Percentiles rank a stretch among this genome's conserved stretches.
phyloP scores from a whole-genome alignment of 2,797 vertebrate genomes.

The Melanotaenia parkinsoni region DNA sequence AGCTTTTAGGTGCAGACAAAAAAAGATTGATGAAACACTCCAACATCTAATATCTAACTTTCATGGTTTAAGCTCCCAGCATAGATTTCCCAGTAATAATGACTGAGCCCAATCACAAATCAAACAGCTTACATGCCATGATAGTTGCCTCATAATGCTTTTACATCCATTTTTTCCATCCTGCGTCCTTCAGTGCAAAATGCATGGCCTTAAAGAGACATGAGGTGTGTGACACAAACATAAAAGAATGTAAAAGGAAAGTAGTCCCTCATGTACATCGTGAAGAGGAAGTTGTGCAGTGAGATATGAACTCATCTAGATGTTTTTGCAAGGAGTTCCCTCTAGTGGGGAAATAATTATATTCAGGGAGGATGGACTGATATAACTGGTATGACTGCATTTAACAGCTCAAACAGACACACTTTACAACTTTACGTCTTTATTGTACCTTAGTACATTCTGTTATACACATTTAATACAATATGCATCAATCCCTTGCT shows the following conservation, averaged over 20 bases:
- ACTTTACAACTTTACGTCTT: conserved; percentile 50
- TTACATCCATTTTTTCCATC: background rate
- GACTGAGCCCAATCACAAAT: background rate
- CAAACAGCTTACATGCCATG: background rate
- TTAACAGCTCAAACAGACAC: conserved; percentile 25
- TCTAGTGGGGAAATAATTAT: conserved; percentile 69
- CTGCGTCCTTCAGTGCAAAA: conserved; percentile 27
- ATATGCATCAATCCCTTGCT: conserved; percentile 63
- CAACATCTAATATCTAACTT: background rate
- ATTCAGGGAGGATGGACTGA: background rate
- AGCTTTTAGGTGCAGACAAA: too few species aligned
- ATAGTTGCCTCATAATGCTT: conserved; percentile 6
- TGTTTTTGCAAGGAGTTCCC: conserved; percentile 57
- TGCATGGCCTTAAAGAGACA: conserved; percentile 19
- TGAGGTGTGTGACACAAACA: conserved; percentile 31
- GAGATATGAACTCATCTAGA: background rate
- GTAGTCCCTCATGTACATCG: conserved; percentile 44
- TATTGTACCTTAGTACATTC: conserved; percentile 73
- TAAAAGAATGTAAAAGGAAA: conserved; percentile 47
- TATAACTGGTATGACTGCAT: background rate
- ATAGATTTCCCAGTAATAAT: background rate
- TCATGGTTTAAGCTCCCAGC: background rate
- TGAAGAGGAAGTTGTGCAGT: conserved; percentile 11
- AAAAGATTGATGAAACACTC: too few species aligned
- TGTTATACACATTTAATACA: conserved; percentile 67